Conservation (phyloP, 2,888 invertebrate genomes). For the Allygus modestus region DNA sequence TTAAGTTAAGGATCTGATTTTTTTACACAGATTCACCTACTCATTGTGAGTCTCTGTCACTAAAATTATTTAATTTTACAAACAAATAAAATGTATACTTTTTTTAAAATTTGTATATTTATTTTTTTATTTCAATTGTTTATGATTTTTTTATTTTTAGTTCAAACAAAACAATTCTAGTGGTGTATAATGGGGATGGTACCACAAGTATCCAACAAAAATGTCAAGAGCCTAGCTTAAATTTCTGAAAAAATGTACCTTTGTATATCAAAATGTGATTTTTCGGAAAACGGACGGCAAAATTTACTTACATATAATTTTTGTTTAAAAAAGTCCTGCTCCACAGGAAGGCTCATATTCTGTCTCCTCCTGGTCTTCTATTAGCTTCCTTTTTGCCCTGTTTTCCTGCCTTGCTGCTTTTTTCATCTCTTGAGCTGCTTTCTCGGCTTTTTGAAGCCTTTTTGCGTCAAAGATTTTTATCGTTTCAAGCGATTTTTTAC, state of each 20-base stretch:
- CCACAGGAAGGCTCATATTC: slow-evolving; percentile 40
- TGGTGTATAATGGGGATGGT: no score
- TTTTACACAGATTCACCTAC: neutral
- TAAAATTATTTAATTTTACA: neutral
- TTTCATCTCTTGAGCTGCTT: slow-evolving; percentile 30
- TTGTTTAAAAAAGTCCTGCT: slow-evolving; percentile 35
- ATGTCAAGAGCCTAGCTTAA: neutral
- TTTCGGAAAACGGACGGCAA: neutral
- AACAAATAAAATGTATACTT: neutral
- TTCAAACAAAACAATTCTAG: no score
- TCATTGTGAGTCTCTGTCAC: neutral
- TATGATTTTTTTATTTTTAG: no score
- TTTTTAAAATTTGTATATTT: neutral
- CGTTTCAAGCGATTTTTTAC: slow-evolving; percentile 7
- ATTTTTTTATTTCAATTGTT: neutral
- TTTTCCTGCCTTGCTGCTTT: slow-evolving; percentile 45
- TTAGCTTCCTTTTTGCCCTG: slow-evolving; percentile 15
- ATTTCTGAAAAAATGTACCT: slow-evolving; percentile 38
- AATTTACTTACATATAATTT: neutral
- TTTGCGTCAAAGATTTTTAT: no score
- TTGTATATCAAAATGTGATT: slow-evolving; percentile 12
- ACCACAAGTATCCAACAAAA: no score
- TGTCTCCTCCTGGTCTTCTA: slow-evolving; percentile 2
- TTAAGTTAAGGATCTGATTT: neutral
- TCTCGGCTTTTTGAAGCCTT: neutral